phyloP scores from a whole-genome alignment of 1,140 invertebrate genomes.

The Bombus fervidus region DNA sequence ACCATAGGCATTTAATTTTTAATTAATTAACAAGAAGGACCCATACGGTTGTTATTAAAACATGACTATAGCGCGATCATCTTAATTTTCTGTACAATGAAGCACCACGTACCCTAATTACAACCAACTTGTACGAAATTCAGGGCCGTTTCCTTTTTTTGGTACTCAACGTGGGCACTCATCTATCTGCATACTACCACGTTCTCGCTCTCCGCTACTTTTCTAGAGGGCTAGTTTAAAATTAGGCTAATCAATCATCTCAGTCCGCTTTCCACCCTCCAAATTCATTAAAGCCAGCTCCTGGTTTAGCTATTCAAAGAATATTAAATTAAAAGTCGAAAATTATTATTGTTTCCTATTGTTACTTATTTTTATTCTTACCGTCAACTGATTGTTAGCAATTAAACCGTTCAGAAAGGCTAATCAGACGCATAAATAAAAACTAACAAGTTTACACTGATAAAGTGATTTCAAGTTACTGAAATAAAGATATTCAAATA shows the following conservation, averaged over 20 bases:
- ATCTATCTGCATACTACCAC: background rate
- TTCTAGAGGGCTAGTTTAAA: background rate
- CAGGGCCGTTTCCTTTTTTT: background rate
- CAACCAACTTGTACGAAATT: background rate
- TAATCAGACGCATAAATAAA: too few species aligned
- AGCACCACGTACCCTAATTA: background rate
- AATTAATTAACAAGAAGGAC: background rate
- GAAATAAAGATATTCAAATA: background rate
- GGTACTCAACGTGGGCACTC: background rate
- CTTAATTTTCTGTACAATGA: background rate
- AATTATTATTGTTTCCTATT: background rate
- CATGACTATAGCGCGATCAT: background rate
- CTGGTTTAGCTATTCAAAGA: background rate
- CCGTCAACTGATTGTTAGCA: background rate
- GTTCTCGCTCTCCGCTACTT: background rate
- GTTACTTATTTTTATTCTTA: background rate
- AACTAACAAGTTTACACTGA: too few species aligned
- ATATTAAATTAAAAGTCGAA: background rate
- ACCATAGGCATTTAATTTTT: too few species aligned
- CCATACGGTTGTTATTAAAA: background rate
- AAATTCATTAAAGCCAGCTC: background rate
- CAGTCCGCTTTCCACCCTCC: background rate
- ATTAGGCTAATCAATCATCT: background rate
- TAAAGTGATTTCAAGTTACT: background rate
- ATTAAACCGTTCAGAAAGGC: background rate